Percentiles rank a stretch among this genome's conserved stretches.
Evolutionary conservation across 2,888 invertebrate genomes (phyloP).

Genomic region (Drosophila cracens): DNA sequence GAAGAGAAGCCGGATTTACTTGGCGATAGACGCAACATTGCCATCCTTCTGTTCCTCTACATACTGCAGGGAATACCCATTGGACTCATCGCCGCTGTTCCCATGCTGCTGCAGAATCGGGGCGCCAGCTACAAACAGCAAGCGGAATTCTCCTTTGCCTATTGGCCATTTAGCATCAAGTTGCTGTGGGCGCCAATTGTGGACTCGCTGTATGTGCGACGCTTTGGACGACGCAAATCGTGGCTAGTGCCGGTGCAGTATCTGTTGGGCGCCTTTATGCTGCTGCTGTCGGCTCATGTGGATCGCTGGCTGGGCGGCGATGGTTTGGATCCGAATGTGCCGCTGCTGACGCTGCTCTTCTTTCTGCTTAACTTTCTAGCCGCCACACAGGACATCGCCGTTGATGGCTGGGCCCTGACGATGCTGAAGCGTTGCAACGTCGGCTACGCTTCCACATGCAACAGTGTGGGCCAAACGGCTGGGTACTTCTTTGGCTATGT

Average conservation of each 20-base stretch:
- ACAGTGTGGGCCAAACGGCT: conserved; percentile 98
- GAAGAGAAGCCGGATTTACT: conserved; percentile 86
- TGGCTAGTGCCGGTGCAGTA: conserved; percentile 98
- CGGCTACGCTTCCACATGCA: conserved; percentile 99
- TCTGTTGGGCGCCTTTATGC: conserved; percentile 95
- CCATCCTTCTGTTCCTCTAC: conserved; percentile 95
- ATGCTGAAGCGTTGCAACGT: conserved; percentile 99
- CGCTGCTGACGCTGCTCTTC: conserved; percentile 93
- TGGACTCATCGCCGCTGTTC: conserved; percentile 96
- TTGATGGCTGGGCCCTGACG: conserved; percentile 99
- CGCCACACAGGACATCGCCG: conserved; percentile 99
- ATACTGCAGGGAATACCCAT: conserved; percentile 97
- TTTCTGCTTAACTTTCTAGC: conserved; percentile 97
- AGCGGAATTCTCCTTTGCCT: conserved; percentile 96
- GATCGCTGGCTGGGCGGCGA: conserved; percentile 91
- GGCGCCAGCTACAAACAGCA: conserved; percentile 98
- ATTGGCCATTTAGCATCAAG: conserved; percentile 97
- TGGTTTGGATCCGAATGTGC: conserved; percentile 88
- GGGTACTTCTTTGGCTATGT: conserved; percentile 99
- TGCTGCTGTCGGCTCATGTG: conserved; percentile 91
- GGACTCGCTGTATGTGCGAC: conserved; percentile 93
- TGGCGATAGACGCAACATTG: conserved; percentile 93
- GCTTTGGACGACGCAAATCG: conserved; percentile 96
- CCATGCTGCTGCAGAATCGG: conserved; percentile 96
- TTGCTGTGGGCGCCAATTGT: conserved; percentile 99